A percentile compares a stretch with the other conserved stretches of the same genome.
These are phyloP conservation scores for Pachypanchax playfairii DNA, from an alignment of 2,113 vertebrate genomes.

Conservation along the genomic window DNA sequence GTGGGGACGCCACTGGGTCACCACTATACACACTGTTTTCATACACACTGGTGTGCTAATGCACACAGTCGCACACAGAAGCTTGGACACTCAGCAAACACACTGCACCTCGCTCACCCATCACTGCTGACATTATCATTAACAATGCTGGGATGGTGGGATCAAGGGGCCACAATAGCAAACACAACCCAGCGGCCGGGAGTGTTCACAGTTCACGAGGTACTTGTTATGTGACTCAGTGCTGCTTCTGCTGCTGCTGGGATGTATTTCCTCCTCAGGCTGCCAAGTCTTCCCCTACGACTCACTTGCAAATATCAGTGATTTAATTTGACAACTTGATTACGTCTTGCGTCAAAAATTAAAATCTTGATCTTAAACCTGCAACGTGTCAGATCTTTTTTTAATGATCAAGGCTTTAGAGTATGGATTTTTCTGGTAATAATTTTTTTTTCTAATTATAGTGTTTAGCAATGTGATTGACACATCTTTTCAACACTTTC, in stretches of 20 bases:
- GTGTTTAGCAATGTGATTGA: not conserved
- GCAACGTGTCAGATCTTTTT: not conserved
- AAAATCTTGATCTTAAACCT: constrained; percentile 11
- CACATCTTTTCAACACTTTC: not conserved
- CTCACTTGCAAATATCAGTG: constrained; percentile 18
- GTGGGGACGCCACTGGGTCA: constrained; percentile 72
- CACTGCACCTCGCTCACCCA: constrained; percentile 30
- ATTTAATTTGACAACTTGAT: constrained; percentile 41
- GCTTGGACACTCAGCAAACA: constrained; percentile 28
- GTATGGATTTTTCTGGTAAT: constrained; percentile 20
- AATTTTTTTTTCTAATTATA: constrained; percentile 25
- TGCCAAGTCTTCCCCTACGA: not conserved
- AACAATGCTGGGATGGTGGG: constrained; percentile 63
- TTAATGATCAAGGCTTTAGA: not conserved
- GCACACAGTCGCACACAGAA: constrained; percentile 2
- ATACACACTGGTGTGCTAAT: not conserved
- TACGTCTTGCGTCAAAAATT: constrained; percentile 23
- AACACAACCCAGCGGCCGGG: constrained; percentile 41
- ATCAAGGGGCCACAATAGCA: constrained; percentile 55
- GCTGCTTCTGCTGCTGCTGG: constrained; percentile 20
- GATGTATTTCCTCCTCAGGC: constrained; percentile 21
- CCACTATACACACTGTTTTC: constrained; percentile 38
- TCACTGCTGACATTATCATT: constrained; percentile 69
- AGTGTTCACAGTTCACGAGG: constrained; percentile 56
- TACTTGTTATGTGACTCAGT: constrained; percentile 9